Percentiles rank a stretch among this genome's conserved stretches.
phyloP scores from a whole-genome alignment of 2,888 invertebrate species.

The Exocentrus adspersus region DNA sequence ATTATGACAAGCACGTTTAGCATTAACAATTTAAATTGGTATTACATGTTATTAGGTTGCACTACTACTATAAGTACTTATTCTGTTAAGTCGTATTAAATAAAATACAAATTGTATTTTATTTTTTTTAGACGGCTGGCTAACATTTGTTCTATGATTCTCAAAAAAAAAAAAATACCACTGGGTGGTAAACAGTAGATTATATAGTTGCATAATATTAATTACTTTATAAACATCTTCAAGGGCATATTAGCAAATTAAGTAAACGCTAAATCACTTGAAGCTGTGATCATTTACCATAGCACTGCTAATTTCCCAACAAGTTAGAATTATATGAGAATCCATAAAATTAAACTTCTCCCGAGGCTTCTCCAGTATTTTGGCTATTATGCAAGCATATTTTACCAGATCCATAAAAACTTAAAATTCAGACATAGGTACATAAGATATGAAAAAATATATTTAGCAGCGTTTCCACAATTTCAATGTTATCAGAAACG shows the following conservation, averaged over 20 bases:
- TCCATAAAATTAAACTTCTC: too few species aligned
- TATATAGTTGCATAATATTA: constrained; percentile 23
- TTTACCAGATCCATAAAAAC: too few species aligned
- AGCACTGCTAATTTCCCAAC: background rate
- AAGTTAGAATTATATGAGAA: background rate
- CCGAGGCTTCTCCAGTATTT: too few species aligned
- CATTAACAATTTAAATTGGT: constrained; percentile 30
- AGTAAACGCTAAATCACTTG: constrained; percentile 26
- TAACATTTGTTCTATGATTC: background rate
- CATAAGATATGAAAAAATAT: too few species aligned
- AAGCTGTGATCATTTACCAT: constrained; percentile 8
- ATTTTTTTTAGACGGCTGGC: background rate
- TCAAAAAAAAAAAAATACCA: constrained; percentile 4
- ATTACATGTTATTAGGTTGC: constrained; percentile 21
- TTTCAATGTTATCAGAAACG: too few species aligned
- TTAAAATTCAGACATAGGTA: too few species aligned
- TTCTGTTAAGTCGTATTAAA: constrained; percentile 24
- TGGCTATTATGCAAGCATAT: too few species aligned
- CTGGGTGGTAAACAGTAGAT: constrained; percentile 7
- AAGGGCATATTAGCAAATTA: constrained; percentile 22
- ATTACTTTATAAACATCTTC: constrained; percentile 6
- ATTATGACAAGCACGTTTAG: constrained; percentile 27
- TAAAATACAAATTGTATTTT: background rate
- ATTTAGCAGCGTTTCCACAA: too few species aligned
- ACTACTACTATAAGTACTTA: constrained; percentile 18